Evolutionary conservation across 2,888 invertebrate genomes (phyloP).

Genomic region (Oxytorus armatus): DNA sequence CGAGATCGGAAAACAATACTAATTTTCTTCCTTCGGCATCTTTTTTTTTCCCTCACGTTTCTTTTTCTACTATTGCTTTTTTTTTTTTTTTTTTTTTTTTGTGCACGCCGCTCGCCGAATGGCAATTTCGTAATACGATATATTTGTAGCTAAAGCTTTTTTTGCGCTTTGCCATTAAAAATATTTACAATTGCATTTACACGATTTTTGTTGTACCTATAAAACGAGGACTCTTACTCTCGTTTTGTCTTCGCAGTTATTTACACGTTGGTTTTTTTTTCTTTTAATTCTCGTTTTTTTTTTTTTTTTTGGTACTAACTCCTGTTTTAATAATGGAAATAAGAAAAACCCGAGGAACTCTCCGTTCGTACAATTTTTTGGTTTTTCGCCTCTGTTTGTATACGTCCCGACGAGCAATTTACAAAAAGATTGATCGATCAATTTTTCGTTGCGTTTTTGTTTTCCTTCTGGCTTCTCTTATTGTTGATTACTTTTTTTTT

Average conservation of each 20-base stretch:
- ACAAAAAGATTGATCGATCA: slow-evolving; percentile 41
- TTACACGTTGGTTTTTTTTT: slow-evolving; percentile 57
- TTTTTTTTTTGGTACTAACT: background rate
- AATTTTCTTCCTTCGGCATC: slow-evolving; percentile 29
- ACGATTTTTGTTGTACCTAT: slow-evolving; percentile 60
- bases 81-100: slow-evolving; percentile 61
- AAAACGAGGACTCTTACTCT: slow-evolving; percentile 29
- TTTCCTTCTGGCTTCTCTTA: slow-evolving; percentile 25
- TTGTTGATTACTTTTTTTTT: slow-evolving; percentile 28
- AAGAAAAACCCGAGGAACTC: slow-evolving; percentile 20
- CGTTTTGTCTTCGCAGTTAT: slow-evolving; percentile 53
- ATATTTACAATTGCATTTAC: slow-evolving; percentile 71
- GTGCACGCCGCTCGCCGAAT: slow-evolving; percentile 77
- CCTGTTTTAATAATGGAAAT: slow-evolving; percentile 10
- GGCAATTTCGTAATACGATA: slow-evolving; percentile 67
- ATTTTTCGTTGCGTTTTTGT: slow-evolving; percentile 33
- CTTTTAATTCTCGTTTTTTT: slow-evolving; percentile 26
- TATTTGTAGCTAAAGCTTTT: slow-evolving; percentile 72
- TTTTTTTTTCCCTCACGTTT: too few relatives aligned
- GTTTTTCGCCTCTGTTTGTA: slow-evolving; percentile 10
- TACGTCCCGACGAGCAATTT: slow-evolving; percentile 30
- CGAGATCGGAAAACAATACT: slow-evolving; percentile 62
- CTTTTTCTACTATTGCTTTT: too few relatives aligned
- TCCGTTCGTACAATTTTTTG: too few relatives aligned
- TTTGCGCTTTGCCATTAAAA: slow-evolving; percentile 72